Percentiles rank a stretch among this genome's conserved stretches.
Evolutionary conservation across 2,797 vertebrate species (phyloP).

Genomic region (Neostethus bicornis): DNA sequence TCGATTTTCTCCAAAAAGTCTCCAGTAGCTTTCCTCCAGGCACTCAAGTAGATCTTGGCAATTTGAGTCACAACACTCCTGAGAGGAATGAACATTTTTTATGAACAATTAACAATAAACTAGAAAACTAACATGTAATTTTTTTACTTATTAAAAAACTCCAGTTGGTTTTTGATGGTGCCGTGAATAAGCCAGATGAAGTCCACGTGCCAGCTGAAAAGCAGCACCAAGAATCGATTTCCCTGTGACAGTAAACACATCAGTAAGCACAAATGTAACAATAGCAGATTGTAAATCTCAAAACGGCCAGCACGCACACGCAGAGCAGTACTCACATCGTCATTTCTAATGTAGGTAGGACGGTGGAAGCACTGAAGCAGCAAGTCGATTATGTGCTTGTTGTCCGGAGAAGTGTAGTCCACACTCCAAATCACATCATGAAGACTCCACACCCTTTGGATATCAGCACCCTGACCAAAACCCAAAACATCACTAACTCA

Average conservation of each 20-base stretch:
- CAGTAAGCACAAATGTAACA: not conserved
- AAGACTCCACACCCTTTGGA: conserved; percentile 85
- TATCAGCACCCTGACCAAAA: conserved; percentile 79
- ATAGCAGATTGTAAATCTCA: not conserved
- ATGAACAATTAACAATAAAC: not conserved
- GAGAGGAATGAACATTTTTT: not conserved
- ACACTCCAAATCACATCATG: conserved; percentile 84
- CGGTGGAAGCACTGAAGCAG: conserved; percentile 88
- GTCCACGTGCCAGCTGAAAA: conserved; percentile 89
- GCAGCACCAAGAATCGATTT: conserved; percentile 92
- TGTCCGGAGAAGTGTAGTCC: conserved; percentile 85
- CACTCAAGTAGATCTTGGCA: conserved; percentile 93
- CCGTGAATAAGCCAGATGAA: conserved; percentile 93
- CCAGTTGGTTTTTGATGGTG: conserved; percentile 94
- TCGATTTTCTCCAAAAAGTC: conserved; percentile 86
- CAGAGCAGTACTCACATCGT: conserved; percentile 82
- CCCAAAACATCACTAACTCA: conserved; percentile 2
- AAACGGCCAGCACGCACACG: conserved; percentile 5
- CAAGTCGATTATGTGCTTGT: conserved; percentile 83
- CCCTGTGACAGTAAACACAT: conserved; percentile 78
- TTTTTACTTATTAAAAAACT: conserved; percentile 88
- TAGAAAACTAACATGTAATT: not conserved
- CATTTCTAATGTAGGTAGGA: conserved; percentile 81
- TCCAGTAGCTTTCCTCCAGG: conserved; percentile 91
- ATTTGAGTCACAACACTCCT: conserved; percentile 81